Evolutionary conservation across 2,888 invertebrate genomes (phyloP).

Genomic region (Synanthedon tipuliformis): DNA sequence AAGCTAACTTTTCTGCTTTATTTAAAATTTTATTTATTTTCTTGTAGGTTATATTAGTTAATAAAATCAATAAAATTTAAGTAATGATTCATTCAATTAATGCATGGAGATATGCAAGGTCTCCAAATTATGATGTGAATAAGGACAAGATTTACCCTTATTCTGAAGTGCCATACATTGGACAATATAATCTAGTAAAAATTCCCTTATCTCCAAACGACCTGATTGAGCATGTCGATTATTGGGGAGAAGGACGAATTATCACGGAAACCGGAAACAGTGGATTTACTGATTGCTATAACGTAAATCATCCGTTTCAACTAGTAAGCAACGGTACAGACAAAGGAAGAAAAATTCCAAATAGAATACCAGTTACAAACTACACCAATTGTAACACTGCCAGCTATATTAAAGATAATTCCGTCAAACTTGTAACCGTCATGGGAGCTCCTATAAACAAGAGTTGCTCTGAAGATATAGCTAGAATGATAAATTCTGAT

Average conservation of each 20-base stretch:
- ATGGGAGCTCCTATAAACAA: conserved; percentile 30
- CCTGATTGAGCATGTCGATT: conserved; percentile 27
- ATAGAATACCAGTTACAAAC: conserved; percentile 26
- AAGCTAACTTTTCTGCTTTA: too few species aligned
- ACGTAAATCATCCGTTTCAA: conserved; percentile 27
- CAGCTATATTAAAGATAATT: conserved; percentile 24
- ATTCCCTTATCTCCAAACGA: conserved; percentile 14
- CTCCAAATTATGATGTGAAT: conserved; percentile 9
- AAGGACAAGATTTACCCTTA: conserved; percentile 25
- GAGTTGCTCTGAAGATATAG: conserved; percentile 29
- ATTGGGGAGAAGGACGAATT: conserved; percentile 35
- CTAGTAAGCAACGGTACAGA: conserved; percentile 30
- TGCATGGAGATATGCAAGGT: not conserved
- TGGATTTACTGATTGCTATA: conserved; percentile 28
- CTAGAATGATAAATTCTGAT: conserved; percentile 22
- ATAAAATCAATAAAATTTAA: too few species aligned
- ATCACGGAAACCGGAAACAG: conserved; percentile 10
- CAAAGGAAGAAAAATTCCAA: conserved; percentile 25
- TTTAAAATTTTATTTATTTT: too few species aligned
- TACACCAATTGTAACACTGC: conserved; percentile 26
- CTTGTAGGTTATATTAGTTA: too few species aligned
- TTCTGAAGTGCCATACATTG: conserved; percentile 31
- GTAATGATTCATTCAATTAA: not conserved
- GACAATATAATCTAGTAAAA: conserved; percentile 24
- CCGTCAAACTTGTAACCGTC: conserved; percentile 23